Evolutionary conservation across 2,113 vertebrate species (phyloP).

Genomic region (Fulica atra): DNA sequence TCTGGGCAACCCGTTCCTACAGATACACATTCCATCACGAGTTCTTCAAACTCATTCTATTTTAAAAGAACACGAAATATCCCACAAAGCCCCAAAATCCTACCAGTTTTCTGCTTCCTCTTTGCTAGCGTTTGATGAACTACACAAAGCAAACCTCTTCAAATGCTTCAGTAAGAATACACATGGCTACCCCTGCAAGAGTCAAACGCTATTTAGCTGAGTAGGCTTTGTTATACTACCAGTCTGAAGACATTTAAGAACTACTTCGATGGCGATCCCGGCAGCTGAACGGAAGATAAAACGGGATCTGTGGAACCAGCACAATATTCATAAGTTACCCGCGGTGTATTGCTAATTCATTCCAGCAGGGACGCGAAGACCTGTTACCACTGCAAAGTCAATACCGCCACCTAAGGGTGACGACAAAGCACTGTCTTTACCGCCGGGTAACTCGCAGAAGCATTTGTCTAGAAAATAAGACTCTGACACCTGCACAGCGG

Average conservation of each 20-base stretch:
- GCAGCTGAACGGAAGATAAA: not conserved
- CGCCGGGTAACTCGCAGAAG: not conserved
- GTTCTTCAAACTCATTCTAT: not conserved
- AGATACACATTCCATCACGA: rapidly evolving
- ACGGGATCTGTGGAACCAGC: not conserved
- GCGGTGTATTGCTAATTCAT: not conserved
- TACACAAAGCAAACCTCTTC: not conserved
- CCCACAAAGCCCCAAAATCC: not conserved
- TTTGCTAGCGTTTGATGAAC: not conserved
- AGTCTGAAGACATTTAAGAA: not conserved
- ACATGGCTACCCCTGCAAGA: not conserved
- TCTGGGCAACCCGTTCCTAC: not conserved
- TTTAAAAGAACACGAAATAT: not conserved
- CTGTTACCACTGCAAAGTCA: conserved; percentile 39
- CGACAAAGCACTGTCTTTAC: not conserved
- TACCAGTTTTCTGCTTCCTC: not conserved
- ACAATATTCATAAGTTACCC: not conserved
- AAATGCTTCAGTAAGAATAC: not conserved
- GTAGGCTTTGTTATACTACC: not conserved
- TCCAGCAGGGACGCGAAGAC: not conserved
- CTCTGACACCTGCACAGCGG: no score
- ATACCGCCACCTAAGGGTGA: conserved; percentile 78
- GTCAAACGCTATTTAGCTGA: not conserved
- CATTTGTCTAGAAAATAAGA: not conserved
- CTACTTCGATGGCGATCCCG: not conserved